Evolutionary conservation across 2,888 invertebrate species (phyloP), one percentile per base, ranked within the genome.

Genomic region (Acleris sparsana): DNA sequence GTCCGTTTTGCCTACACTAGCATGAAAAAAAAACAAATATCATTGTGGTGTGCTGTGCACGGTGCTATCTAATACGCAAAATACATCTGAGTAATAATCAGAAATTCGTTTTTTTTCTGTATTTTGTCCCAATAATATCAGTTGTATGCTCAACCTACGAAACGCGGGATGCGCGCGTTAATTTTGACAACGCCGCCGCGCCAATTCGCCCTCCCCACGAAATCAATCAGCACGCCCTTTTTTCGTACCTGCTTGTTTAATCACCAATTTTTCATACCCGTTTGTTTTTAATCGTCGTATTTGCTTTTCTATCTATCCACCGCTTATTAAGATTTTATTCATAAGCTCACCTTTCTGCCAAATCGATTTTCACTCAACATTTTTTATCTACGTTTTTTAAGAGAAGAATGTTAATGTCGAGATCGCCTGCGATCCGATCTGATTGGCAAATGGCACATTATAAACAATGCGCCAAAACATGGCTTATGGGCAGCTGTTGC

Each of bases 241-340:
- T 89, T 89, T 88, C 79, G 75, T 82, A 84, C 88, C 88, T 86
- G 85, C 90, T 88, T 85, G 86, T 85, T 89, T 86, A 33, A 33
- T 33, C 89, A 86, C 89, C 91, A 82, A 80, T 87, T 89, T 89
- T 89, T 88, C 79, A 75, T 82, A 84, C 88, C 88, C 86, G 85
- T 90, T 88, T 85, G 86, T 85, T 89, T 86, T 86, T 86, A 87
- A 88, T 87, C 83, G 80, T 75, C 76, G 70, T 87, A 82, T 87
- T 85, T 87, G 80, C 79, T 83, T 76, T 83, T 79, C 75, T 75
- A 74, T 87, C 81, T 76, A 79, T 71, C 71, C 71, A 72, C 87
- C 87, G 89, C 87, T 92, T 80, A 92, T 91, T 92, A 87, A 92
- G 92, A 89, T 92, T 91, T 92, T 92, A 92, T 92, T 90, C 90